Evolutionary conservation across 2,113 vertebrate species (phyloP).

Genomic region (Rostratula benghalensis): DNA sequence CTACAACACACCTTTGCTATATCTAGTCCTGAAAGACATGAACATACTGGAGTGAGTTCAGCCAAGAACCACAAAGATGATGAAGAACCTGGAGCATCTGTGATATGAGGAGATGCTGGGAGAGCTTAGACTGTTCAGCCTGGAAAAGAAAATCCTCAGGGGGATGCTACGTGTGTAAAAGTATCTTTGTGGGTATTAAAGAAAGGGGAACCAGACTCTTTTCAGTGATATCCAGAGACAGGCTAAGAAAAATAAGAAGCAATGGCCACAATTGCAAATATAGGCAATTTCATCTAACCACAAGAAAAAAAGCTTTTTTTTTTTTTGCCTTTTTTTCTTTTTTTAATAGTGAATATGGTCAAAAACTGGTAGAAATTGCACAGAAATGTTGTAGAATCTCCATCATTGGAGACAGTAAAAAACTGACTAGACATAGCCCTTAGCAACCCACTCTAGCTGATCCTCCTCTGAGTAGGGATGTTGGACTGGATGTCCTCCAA

Average conservation of each 20-base stretch:
- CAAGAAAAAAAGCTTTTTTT: not conserved
- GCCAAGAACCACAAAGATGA: not conserved
- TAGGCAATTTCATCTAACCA: not conserved
- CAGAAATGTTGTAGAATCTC: not conserved
- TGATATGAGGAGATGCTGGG: not conserved
- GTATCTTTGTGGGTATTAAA: not conserved
- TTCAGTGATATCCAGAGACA: not conserved
- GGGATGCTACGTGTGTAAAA: not conserved
- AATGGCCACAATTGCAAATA: not conserved
- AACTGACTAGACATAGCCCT: rapidly evolving
- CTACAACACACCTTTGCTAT: not conserved
- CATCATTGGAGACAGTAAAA: not conserved
- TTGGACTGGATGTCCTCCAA: not conserved
- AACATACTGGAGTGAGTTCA: not conserved
- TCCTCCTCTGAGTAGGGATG: not conserved
- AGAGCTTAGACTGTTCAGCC: not conserved
- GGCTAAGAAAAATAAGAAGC: not conserved
- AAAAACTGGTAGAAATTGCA: not conserved
- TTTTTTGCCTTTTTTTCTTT: not conserved
- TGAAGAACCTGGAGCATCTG: not conserved
- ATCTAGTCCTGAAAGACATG: not conserved
- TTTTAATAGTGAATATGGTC: not conserved
- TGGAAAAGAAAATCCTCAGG: not conserved
- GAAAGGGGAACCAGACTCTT: not conserved
- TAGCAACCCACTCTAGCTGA: not conserved